phyloP scores from a whole-genome alignment of 2,888 invertebrate genomes.

The Hydrotaea cyrtoneurina region DNA sequence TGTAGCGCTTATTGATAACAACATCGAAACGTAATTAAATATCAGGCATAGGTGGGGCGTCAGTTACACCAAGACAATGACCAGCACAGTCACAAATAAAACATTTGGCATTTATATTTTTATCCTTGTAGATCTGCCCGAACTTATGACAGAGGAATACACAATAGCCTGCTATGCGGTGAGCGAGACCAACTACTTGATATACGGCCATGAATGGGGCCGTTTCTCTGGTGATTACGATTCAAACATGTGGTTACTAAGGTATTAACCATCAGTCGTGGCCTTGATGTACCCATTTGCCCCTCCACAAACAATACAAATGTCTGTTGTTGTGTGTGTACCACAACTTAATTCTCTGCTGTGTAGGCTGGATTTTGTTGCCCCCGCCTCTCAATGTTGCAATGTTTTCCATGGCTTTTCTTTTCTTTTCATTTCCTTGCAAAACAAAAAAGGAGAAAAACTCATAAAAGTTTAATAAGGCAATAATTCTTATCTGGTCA shows the following conservation, averaged over 20 bases:
- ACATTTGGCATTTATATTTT: slow-evolving; percentile 19
- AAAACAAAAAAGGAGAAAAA: slow-evolving; percentile 46
- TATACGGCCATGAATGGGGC: background rate
- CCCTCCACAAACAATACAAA: background rate
- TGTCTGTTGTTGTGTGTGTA: no score
- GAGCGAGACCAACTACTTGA: background rate
- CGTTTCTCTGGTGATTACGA: no score
- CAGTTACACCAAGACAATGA: background rate
- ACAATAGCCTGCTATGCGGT: background rate
- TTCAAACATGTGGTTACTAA: background rate
- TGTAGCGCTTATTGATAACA: slow-evolving; percentile 38
- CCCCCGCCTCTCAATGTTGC: background rate
- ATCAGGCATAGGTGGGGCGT: background rate
- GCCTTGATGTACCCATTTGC: background rate
- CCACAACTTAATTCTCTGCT: background rate
- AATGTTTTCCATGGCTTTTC: background rate
- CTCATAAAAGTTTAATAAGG: slow-evolving; percentile 76
- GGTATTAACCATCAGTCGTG: background rate
- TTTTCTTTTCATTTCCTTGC: no score
- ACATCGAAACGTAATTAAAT: slow-evolving; percentile 41
- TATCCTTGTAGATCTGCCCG: slow-evolving; percentile 4
- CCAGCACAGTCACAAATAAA: background rate
- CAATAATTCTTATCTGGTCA: slow-evolving; percentile 74
- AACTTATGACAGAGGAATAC: slow-evolving; percentile 4
- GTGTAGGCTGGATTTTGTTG: background rate